Evolutionary conservation across 2,113 vertebrate genomes (phyloP).

Genomic region (Oreotragus oreotragus): DNA sequence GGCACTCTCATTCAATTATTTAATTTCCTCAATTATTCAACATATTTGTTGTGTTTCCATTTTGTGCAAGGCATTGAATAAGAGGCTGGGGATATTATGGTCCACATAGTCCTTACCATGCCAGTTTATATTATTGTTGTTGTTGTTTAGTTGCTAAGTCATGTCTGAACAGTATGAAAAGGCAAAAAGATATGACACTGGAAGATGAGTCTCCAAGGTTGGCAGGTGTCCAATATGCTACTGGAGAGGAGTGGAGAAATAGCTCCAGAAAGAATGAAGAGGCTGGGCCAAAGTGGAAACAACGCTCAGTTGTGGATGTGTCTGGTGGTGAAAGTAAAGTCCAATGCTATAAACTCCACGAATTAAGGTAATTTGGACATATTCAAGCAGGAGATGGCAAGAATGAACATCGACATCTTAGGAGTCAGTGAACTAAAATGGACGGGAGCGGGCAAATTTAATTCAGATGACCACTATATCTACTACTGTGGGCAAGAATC

Average conservation of each 20-base stretch:
- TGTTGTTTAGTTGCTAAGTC: not conserved
- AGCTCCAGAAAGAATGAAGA: not conserved
- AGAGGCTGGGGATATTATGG: not conserved
- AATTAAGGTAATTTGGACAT: not conserved
- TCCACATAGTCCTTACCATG: not conserved
- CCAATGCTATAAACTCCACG: not conserved
- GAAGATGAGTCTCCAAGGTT: not conserved
- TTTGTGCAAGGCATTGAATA: not conserved
- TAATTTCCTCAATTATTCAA: not conserved
- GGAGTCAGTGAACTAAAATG: not conserved
- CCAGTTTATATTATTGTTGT: not conserved
- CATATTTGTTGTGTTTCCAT: not conserved
- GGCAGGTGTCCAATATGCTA: not conserved
- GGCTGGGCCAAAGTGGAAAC: not conserved
- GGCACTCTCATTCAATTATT: not conserved
- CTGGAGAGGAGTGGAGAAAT: not conserved
- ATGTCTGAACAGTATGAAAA: not conserved
- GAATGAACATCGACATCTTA: not conserved
- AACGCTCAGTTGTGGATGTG: not conserved
- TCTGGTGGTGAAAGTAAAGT: not conserved
- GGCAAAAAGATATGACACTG: not conserved
- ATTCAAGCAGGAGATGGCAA: not conserved
- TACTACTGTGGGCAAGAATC: not conserved
- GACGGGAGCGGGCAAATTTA: not conserved
- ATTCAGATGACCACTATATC: not conserved